Base-by-base conservation (phyloP, 2,888 invertebrate genomes). In the Drosophila rellima region DNA sequence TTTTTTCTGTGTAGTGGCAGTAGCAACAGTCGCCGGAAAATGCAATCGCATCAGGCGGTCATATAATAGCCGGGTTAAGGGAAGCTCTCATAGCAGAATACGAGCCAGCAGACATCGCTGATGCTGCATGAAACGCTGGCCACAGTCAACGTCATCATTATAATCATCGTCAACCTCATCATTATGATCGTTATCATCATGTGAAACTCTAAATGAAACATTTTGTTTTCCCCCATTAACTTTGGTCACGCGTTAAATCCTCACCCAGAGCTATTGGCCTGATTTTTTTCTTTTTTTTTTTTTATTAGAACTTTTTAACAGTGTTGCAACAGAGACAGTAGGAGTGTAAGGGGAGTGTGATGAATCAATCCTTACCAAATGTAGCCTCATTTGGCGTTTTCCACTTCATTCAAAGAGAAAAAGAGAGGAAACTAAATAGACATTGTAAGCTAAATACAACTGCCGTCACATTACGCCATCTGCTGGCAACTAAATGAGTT, bases 161-260 rank as follows among this genome's bases (percentile, higher is more conserved):
- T 65, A 51, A 61, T 60, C 60, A 35, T 42, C 40, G 45, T 39
- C 35, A 44, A n/a, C n/a, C n/a, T 33, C 54, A 48, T 40, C 33
- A 59, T 37, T 31, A 45, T 17, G 35, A 17, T 59, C 40, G 33
- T 37, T 44, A 31, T 37, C 47, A 39, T 42, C 40, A 48, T 47
- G 52, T 44, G 60, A 57, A 54, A 55, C 64, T 67, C 39, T 52
- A 67, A 72, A 76, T 68, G 72, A 72, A 80, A 75, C 70, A 80
- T 78, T 77, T 77, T 77, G 74, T 55, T 71, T 57, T 37, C 44
- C 51, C 33, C 40, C 52, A 72, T 75, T 71, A 71, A 65, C 67
- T 72, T 62, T 59, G 63, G 60, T 48, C 70, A 65, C 54, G 57
- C 74, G 55, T 70, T 42, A 64, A 60, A 64, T 45, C 35, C 37